Evolutionary conservation across 2,113 vertebrate genomes (phyloP), one percentile per base, ranked within the genome.

Genomic region (Cephalopterus ornatus): DNA sequence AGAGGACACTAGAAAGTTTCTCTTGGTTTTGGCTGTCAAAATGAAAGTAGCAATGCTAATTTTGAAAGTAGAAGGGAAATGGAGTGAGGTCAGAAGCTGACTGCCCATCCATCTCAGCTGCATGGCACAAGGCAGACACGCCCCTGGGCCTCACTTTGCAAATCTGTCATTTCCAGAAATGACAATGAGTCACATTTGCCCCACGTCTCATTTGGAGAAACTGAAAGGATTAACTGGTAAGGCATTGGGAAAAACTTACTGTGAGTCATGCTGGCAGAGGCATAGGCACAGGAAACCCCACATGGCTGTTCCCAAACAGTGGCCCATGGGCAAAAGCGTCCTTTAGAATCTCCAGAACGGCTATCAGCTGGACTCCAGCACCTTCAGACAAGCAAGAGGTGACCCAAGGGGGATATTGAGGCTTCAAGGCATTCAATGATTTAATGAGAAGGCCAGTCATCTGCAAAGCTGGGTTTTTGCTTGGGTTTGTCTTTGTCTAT

Each of bases 161-260:
- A 77, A 59, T 50, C 44, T 93, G 42, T 80, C 55, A 55, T 88
- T 97, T 96, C 72, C 92, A 22, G 6, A 94, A 93, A 72, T 0
- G 59, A 74, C 75, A 81, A 52, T 94, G 95, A 93, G 90, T 96
- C 93, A 90, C 41, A 56, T 83, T 77, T 88, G 44, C 68, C 78
- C 88, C 0, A 0, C 30, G 47, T 53, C 61, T 95, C 79, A 62
- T 90, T 67, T 74, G 80, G 92, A 94, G 90, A 96, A 92, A 88
- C 52, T 63, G 92, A 96, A 86, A 86, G 82, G 44, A 94, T 58
- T 89, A 92, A 76, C 55, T 49, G 72, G 59, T 80, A 89, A 81
- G 56, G 58, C 39, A 73, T 15, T 22, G 44, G 76, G 72, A 94
- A 94, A 91, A 53, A 11, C 39, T 62, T 46, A 12, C 5, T 12